A percentile compares a stretch with the other conserved stretches of the same genome.
phyloP scores from a whole-genome alignment of 92 coral and sea anemone species.

The Micromussa lordhowensis region DNA sequence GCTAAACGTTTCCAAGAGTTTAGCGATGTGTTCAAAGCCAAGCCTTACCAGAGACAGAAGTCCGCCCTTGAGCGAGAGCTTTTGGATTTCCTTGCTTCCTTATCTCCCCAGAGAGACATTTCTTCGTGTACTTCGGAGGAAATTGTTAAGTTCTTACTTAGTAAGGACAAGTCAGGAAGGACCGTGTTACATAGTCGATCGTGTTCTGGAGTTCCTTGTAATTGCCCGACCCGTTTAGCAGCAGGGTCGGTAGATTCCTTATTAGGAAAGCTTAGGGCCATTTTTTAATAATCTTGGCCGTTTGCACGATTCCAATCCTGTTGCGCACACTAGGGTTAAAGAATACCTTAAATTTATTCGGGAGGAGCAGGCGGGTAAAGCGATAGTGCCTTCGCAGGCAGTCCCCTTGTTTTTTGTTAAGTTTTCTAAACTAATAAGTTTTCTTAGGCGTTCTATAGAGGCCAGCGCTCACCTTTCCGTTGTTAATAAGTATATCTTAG shows the following conservation, averaged over 20 bases:
- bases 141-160: conserved; percentile 53
- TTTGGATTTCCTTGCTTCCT: conserved; percentile 26
- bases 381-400: too few relatives aligned
- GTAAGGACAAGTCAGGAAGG: conserved; percentile 37
- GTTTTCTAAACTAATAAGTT: too few relatives aligned
- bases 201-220: conserved; percentile 25
- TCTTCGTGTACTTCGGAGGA: conserved; percentile 63
- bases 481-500: conserved; percentile 7
- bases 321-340: conserved; percentile 21
- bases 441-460: too few relatives aligned
- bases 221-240: conserved; percentile 46
- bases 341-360: too few relatives aligned
- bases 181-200: conserved; percentile 24
- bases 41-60: conserved; percentile 65
- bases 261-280: conserved; percentile 50
- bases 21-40: neutral
- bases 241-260: conserved; percentile 41
- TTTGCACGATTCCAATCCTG: conserved; percentile 39
- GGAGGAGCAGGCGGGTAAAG: too few relatives aligned
- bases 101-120: conserved; percentile 16
- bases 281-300: conserved; percentile 33
- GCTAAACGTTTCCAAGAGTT: too few relatives aligned
- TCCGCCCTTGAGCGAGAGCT: conserved; percentile 51
- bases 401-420: too few relatives aligned
- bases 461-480: too few relatives aligned